Conservation (phyloP, 2,888 invertebrate species). For the Lasioglossum malachurum region DNA sequence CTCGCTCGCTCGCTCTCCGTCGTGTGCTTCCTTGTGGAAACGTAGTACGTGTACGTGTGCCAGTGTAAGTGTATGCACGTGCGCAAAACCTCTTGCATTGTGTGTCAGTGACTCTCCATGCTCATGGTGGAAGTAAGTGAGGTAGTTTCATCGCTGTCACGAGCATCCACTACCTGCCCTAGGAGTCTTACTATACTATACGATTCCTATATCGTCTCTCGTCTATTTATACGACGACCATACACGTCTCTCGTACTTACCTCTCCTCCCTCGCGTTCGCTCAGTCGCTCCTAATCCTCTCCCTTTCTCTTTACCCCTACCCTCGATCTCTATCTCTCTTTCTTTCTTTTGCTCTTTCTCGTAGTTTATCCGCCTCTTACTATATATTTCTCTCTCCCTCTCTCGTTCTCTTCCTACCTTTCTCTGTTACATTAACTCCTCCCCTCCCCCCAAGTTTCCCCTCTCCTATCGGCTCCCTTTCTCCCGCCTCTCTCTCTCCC, state of each 20-base stretch:
- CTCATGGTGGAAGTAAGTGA: conserved; percentile 61
- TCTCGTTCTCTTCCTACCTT: conserved; percentile 28
- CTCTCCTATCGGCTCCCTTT: conserved; percentile 62
- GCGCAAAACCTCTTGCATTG: conserved; percentile 47
- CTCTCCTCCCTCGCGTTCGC: conserved; percentile 58
- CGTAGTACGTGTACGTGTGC: conserved; percentile 41
- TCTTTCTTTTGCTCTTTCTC: conserved; percentile 37
- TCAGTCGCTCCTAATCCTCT: conserved; percentile 50
- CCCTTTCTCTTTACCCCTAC: conserved; percentile 31
- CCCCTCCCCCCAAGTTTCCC: conserved; percentile 51
- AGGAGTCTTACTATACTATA: conserved; percentile 76
- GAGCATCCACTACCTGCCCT: conserved; percentile 76
- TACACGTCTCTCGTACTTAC: conserved; percentile 79
- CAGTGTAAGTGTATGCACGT: conserved; percentile 42
- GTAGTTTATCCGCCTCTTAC: conserved; percentile 24
- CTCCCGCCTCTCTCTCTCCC: conserved; percentile 40
- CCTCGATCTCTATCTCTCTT: conserved; percentile 16
- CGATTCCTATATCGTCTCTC: conserved; percentile 77
- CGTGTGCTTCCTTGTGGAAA: conserved; percentile 53
- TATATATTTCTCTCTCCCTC: background rate
- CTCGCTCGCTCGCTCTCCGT: conserved; percentile 26
- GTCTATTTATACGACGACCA: conserved; percentile 83
- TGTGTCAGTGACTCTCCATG: conserved; percentile 63
- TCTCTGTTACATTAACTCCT: conserved; percentile 51
- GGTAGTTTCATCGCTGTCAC: conserved; percentile 70